A percentile compares a stretch with the other conserved stretches of the same genome.
Evolutionary conservation across 1,140 invertebrate species (phyloP).

Genomic region (Pogonognathellus flavescens): DNA sequence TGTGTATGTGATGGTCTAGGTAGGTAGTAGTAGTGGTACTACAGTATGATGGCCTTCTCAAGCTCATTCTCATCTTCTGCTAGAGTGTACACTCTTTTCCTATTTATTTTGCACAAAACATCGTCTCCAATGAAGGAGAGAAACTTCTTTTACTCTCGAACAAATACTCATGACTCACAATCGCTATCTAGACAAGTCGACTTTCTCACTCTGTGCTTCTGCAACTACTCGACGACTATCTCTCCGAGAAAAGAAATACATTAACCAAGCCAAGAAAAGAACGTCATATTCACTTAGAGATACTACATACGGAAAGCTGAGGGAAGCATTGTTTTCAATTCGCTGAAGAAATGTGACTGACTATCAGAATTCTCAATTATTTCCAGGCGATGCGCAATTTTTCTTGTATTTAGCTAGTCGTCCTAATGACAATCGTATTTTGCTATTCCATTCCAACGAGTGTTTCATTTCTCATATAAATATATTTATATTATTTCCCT

Average conservation of each 20-base stretch:
- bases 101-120: slow-evolving; percentile 50
- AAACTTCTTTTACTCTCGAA: slow-evolving; percentile 42
- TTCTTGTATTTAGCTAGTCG: slow-evolving; percentile 21
- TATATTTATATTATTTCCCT: slow-evolving; percentile 28
- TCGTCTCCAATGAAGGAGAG: slow-evolving; percentile 49
- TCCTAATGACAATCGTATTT: background rate
- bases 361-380: slow-evolving; percentile 43
- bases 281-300: background rate
- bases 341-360: slow-evolving; percentile 11
- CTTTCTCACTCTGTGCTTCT: background rate
- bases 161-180: slow-evolving; percentile 50
- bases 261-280: background rate
- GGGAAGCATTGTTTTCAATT: slow-evolving; percentile 15
- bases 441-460: background rate
- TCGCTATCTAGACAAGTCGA: slow-evolving; percentile 46
- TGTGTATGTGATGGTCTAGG: background rate
- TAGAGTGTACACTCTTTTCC: slow-evolving; percentile 18
- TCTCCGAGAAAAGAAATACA: background rate
- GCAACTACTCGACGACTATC: too few species aligned
- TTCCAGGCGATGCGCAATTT: slow-evolving; percentile 27
- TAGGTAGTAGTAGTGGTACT: too few species aligned
- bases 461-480: background rate
- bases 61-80: slow-evolving; percentile 4
- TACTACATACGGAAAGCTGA: background rate
- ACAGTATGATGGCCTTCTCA: background rate